Evolutionary conservation across 2,888 invertebrate species (phyloP).

Genomic region (Xestia rhomboidea): DNA sequence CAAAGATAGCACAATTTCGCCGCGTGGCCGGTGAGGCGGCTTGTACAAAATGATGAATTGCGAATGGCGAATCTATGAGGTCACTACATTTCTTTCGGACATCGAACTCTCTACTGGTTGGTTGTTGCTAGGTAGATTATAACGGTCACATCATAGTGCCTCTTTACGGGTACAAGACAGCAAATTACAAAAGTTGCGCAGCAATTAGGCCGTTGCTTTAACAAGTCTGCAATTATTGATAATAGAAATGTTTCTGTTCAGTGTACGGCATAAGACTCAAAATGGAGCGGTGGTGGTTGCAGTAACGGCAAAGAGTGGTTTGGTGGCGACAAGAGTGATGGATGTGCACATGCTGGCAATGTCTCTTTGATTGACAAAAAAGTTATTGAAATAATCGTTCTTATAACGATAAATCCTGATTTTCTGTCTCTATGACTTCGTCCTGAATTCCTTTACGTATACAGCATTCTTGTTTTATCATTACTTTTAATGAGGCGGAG

Average conservation of each 20-base stretch:
- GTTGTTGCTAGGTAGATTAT: constrained; percentile 83
- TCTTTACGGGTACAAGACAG: constrained; percentile 73
- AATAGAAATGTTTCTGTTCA: constrained; percentile 56
- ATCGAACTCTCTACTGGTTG: constrained; percentile 84
- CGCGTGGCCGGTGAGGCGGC: constrained; percentile 74
- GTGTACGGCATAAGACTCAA: constrained; percentile 59
- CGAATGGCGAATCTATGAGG: constrained; percentile 86
- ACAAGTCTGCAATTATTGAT: constrained; percentile 63
- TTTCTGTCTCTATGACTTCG: constrained; percentile 38
- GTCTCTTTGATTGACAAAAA: constrained; percentile 66
- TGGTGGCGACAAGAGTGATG: constrained; percentile 62
- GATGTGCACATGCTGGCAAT: constrained; percentile 63
- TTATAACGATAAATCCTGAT: constrained; percentile 53
- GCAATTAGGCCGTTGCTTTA: constrained; percentile 70
- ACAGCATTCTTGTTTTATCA: constrained; percentile 18
- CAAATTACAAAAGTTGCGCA: constrained; percentile 75
- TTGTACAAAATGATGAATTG: constrained; percentile 86
- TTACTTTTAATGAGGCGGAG: constrained; percentile 35
- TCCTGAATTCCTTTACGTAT: constrained; percentile 38
- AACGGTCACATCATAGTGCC: constrained; percentile 82
- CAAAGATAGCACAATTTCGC: constrained; percentile 69
- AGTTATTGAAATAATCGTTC: constrained; percentile 64
- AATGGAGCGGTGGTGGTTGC: constrained; percentile 49
- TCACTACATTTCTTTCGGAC: constrained; percentile 86
- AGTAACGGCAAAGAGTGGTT: constrained; percentile 51